A percentile compares a stretch with the other conserved stretches of the same genome.
Conservation (phyloP, 1,140 invertebrate species). For the Drosophila mauritiana region DNA sequence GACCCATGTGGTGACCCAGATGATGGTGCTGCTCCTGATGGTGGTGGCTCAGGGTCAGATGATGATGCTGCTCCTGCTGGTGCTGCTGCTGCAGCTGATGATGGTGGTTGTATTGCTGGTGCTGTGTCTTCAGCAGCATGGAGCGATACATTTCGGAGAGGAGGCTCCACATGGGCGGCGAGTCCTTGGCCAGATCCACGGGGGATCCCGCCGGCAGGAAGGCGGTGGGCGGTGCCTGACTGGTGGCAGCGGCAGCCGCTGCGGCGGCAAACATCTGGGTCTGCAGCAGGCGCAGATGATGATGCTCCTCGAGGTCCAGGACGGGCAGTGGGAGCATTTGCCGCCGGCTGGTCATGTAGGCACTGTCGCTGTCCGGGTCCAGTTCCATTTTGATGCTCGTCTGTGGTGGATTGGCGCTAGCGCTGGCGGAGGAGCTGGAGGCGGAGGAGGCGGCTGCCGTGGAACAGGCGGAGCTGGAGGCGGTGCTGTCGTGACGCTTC, state of each 20-base stretch:
- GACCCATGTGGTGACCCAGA: neutral
- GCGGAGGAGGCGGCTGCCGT: conserved; percentile 2
- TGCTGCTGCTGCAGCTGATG: conserved; percentile 27
- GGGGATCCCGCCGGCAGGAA: conserved; percentile 18
- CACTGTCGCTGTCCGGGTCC: conserved; percentile 28
- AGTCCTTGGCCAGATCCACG: conserved; percentile 26
- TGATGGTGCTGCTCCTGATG: conserved; percentile 15
- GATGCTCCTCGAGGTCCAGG: conserved; percentile 62
- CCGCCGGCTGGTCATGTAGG: conserved; percentile 2
- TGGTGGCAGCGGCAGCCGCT: conserved; percentile 63
- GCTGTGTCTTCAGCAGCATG: conserved; percentile 72
- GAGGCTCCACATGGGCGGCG: conserved; percentile 79
- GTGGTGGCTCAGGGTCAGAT: conserved; percentile 3
- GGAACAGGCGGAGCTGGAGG: conserved; percentile 28
- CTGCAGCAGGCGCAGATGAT: conserved; percentile 68
- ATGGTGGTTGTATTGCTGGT: conserved; percentile 21
- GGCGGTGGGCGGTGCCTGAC: conserved; percentile 9
- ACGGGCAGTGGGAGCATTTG: conserved; percentile 24
- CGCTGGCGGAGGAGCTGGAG: neutral
- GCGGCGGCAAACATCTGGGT: conserved; percentile 83
- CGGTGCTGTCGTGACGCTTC: conserved; percentile 57
- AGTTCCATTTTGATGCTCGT: conserved; percentile 58
- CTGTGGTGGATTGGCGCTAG: conserved; percentile 8
- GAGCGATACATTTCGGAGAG: conserved; percentile 80
- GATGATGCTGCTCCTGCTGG: conserved; percentile 31